Conservation (phyloP, 2,888 invertebrate genomes). For the Tachystola acroxantha region DNA sequence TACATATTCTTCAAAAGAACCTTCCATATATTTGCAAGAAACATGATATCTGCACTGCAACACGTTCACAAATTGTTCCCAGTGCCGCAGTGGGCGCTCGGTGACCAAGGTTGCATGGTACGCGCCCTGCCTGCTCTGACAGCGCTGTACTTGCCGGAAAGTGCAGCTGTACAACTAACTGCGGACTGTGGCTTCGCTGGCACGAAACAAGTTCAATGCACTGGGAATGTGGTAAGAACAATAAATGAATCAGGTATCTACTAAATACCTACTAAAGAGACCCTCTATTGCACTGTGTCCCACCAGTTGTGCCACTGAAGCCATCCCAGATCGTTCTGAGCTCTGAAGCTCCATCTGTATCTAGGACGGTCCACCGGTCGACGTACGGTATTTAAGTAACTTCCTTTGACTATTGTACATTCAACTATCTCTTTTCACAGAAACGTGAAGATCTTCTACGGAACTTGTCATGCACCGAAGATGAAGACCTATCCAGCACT, state of each 20-base stretch:
- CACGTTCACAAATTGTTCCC: no score
- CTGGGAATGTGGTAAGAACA: constrained; percentile 82
- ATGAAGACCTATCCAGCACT: constrained; percentile 55
- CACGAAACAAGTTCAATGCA: constrained; percentile 84
- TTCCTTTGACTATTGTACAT: no score
- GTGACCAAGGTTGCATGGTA: constrained; percentile 82
- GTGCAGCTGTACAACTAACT: constrained; percentile 85
- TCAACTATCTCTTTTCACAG: constrained; percentile 45
- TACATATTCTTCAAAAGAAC: no score
- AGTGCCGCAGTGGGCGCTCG: constrained; percentile 88
- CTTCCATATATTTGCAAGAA: no score
- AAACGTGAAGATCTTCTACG: constrained; percentile 79
- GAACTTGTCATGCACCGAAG: constrained; percentile 78
- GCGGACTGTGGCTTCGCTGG: constrained; percentile 87
- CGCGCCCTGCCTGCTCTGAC: constrained; percentile 85
- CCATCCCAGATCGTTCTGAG: no score
- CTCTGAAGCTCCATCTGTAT: no score
- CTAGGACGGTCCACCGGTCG: no score
- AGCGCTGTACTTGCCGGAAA: constrained; percentile 86
- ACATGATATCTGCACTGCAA: no score
- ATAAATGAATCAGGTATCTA: no score
- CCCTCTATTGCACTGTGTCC: no score
- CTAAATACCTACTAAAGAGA: background rate
- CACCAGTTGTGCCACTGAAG: no score
- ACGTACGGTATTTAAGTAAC: no score